Conservation (phyloP, 92 coral and sea anemone species). For the Paragorgia papillata region DNA sequence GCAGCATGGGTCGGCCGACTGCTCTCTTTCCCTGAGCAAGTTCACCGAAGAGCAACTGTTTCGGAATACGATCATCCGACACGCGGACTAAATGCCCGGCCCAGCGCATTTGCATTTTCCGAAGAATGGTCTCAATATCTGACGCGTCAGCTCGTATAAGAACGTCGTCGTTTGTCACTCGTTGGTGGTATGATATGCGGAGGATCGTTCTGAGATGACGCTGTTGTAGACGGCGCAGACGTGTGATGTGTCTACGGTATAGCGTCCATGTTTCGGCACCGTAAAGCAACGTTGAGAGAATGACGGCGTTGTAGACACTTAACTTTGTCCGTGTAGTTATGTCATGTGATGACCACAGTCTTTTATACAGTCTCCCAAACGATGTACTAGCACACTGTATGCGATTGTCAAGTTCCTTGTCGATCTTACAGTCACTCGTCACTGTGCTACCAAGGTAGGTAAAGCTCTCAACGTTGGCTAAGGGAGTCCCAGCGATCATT, state of each 20-base stretch:
- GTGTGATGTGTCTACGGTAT: conserved; percentile 34
- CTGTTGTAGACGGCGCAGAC: conserved; percentile 31
- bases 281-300: conserved; percentile 39
- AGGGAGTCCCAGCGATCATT: conserved; percentile 40
- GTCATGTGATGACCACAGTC: not conserved
- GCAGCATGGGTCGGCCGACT: conserved; percentile 32
- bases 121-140: conserved; percentile 38
- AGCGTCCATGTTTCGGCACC: conserved; percentile 39
- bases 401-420: conserved; percentile 39
- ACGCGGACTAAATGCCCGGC: conserved; percentile 38
- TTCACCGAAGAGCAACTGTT: conserved; percentile 31
- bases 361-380: conserved; percentile 32
- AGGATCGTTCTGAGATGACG: conserved; percentile 30
- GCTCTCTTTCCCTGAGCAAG: conserved; percentile 21
- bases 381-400: conserved; percentile 34
- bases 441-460: conserved; percentile 46
- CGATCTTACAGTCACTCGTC: conserved; percentile 30
- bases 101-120: conserved; percentile 45
- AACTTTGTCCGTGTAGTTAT: conserved; percentile 23
- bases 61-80: conserved; percentile 44
- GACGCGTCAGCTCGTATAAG: conserved; percentile 20
- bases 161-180: conserved; percentile 32
- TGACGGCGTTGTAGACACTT: conserved; percentile 41
- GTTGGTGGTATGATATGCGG: conserved; percentile 36
- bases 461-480: conserved; percentile 30